Conservation (phyloP, 2,888 invertebrate genomes). For the Metallyticus violacea region DNA sequence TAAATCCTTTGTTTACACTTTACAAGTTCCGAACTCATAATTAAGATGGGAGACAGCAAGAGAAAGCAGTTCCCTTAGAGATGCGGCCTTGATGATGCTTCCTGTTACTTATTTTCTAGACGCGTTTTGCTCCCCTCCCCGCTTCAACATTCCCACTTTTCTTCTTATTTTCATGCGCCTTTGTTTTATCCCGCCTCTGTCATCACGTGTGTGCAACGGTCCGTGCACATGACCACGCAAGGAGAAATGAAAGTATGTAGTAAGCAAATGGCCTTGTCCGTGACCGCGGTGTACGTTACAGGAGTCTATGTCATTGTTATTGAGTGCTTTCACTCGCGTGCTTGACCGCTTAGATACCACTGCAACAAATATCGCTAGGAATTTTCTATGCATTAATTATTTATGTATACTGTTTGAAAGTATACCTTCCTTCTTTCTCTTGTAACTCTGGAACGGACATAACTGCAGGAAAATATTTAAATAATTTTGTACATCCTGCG, state of each 20-base stretch:
- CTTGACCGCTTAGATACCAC: no score
- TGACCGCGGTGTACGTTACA: background rate
- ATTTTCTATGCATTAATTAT: no score
- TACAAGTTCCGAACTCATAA: background rate
- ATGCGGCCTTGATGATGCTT: background rate
- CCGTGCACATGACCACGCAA: background rate
- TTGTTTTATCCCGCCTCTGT: background rate
- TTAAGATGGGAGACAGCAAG: background rate
- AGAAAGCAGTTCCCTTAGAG: background rate
- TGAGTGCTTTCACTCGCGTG: constrained; percentile 8
- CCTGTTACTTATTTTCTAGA: background rate
- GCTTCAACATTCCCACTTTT: background rate
- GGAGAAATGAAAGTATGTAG: constrained; percentile 2
- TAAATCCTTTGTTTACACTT: background rate
- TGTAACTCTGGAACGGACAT: no score
- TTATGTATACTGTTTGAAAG: no score
- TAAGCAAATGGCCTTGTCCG: constrained; percentile 6
- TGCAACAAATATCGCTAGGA: no score
- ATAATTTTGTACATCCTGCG: no score
- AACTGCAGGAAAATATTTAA: no score
- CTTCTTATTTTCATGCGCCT: no score
- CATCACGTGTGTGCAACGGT: background rate
- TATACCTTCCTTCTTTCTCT: no score
- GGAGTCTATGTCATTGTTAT: constrained; percentile 1
- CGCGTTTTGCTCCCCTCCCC: background rate